phyloP scores from a whole-genome alignment of 1,140 invertebrate genomes.

The Tetramorium parvispinum region DNA sequence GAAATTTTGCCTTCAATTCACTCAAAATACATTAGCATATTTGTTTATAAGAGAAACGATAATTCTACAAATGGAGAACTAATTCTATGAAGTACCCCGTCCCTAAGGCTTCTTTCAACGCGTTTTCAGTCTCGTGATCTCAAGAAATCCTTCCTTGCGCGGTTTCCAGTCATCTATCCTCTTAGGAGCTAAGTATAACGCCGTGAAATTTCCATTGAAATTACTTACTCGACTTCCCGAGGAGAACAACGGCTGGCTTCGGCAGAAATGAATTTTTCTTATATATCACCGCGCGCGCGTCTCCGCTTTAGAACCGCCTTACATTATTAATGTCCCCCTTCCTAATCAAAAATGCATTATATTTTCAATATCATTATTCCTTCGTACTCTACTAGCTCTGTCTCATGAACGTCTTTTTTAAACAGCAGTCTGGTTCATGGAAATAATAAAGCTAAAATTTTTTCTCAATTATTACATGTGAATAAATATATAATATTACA shows the following conservation, averaged over 20 bases:
- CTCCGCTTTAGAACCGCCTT: constrained; percentile 52
- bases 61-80: constrained; percentile 40
- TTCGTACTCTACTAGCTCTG: constrained; percentile 34
- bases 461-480: background rate
- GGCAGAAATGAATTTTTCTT: constrained; percentile 63
- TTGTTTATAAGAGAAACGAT: constrained; percentile 30
- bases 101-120: background rate
- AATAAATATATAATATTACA: background rate
- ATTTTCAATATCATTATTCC: constrained; percentile 62
- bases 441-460: constrained; percentile 46
- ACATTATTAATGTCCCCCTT: constrained; percentile 55
- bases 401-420: constrained; percentile 44
- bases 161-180: constrained; percentile 61
- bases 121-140: constrained; percentile 26
- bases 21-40: constrained; percentile 1
- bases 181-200: constrained; percentile 60
- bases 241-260: constrained; percentile 57
- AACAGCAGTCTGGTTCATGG: constrained; percentile 33
- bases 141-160: constrained; percentile 36
- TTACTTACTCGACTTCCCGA: constrained; percentile 60
- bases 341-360: constrained; percentile 64
- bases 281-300: constrained; percentile 55
- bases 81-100: constrained; percentile 44
- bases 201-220: constrained; percentile 62
- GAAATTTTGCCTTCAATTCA: background rate